phyloP scores from a whole-genome alignment of 1,140 invertebrate species.

The Leptinotarsa undecemlineata region DNA sequence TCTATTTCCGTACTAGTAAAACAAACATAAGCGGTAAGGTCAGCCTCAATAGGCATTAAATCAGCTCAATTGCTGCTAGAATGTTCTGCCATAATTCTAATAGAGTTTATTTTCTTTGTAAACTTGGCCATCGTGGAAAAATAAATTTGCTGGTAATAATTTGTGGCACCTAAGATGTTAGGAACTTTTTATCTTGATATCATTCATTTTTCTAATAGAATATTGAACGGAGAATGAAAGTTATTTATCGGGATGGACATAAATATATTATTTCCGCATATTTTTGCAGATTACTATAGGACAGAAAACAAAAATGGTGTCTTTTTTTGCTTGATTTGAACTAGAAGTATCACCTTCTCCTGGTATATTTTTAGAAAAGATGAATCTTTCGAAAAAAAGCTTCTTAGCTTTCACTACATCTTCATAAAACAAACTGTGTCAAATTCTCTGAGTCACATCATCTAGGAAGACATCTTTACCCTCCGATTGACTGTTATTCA shows the following conservation, averaged over 20 bases:
- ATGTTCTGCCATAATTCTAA: background rate
- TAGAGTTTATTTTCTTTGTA: constrained; percentile 1
- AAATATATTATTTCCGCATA: background rate
- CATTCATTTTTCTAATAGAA: background rate
- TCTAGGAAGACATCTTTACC: too few species aligned
- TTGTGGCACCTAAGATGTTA: background rate
- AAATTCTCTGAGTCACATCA: too few species aligned
- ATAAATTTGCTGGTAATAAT: background rate
- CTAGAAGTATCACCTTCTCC: too few species aligned
- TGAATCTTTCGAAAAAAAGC: too few species aligned
- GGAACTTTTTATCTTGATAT: too few species aligned
- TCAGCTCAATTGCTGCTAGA: background rate
- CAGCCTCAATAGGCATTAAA: background rate
- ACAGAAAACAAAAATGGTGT: too few species aligned
- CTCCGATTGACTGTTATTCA: too few species aligned
- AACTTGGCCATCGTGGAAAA: background rate
- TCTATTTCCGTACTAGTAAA: background rate
- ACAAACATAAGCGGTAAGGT: background rate
- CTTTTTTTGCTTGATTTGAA: too few species aligned
- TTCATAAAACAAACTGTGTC: too few species aligned
- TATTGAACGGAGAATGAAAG: background rate
- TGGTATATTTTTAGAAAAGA: too few species aligned
- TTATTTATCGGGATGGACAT: background rate
- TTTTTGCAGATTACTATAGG: too few species aligned
- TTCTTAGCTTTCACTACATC: too few species aligned